phyloP scores from a whole-genome alignment of 2,888 invertebrate species.

The Drosophila sordidula region DNA sequence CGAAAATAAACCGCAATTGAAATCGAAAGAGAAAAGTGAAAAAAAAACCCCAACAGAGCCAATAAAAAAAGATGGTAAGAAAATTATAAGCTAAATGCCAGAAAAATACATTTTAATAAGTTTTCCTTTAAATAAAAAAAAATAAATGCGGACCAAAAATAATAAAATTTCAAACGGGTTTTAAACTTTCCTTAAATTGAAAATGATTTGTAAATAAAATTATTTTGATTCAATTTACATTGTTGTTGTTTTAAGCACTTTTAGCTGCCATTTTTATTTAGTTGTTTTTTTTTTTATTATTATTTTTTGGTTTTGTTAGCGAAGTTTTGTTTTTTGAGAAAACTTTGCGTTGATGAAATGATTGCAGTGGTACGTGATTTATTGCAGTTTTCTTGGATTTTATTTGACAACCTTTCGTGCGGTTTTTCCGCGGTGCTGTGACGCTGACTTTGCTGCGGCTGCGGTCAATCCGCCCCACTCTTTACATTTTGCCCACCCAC shows the following conservation, averaged over 20 bases:
- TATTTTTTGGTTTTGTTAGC: conserved; percentile 4
- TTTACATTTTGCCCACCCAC: conserved; percentile 7
- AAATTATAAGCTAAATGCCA: conserved; percentile 42
- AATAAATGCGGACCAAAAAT: conserved; percentile 6
- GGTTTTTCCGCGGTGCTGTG: conserved; percentile 38
- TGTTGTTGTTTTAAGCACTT: conserved; percentile 13
- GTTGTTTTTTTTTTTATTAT: background rate
- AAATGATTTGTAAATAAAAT: conserved; percentile 11
- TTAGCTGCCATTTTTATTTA: background rate
- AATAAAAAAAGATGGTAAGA: conserved; percentile 1
- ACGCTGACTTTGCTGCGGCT: conserved; percentile 17
- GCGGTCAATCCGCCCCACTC: background rate
- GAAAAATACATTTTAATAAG: conserved; percentile 14
- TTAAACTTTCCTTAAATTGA: conserved; percentile 2
- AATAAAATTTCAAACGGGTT: conserved; percentile 4
- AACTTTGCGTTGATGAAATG: conserved; percentile 56
- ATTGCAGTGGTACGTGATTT: conserved; percentile 74
- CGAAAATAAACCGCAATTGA: conserved; percentile 52
- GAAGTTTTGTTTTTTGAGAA: conserved; percentile 14
- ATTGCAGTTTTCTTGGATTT: conserved; percentile 75
- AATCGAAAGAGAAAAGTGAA: conserved; percentile 32
- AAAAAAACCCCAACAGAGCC: conserved; percentile 8
- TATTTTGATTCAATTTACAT: conserved; percentile 40
- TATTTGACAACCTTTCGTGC: conserved; percentile 76
- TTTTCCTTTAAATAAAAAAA: conserved; percentile 13